phyloP scores from a whole-genome alignment of 2,888 invertebrate genomes.

The Trichopria drosophilae region DNA sequence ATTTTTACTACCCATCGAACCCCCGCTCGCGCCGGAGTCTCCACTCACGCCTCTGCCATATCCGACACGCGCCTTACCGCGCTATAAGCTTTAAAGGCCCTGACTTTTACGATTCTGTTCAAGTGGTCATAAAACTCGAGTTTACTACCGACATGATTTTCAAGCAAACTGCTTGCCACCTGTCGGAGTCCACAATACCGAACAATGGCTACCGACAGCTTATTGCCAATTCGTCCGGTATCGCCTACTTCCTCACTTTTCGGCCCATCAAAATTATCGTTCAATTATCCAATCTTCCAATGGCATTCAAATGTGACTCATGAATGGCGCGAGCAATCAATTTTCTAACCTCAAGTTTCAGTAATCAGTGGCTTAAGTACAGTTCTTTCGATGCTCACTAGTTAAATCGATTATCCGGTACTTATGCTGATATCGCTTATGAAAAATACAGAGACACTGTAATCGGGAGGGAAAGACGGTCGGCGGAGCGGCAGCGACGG shows the following conservation, averaged over 20 bases:
- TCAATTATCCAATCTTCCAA: too few species aligned
- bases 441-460: too few species aligned
- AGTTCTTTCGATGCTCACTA: too few species aligned
- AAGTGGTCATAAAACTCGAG: constrained; percentile 65
- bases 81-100: constrained; percentile 57
- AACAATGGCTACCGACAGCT: constrained; percentile 42
- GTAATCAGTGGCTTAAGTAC: too few species aligned
- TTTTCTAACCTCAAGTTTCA: too few species aligned
- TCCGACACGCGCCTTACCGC: constrained; percentile 57
- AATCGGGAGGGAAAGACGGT: too few species aligned
- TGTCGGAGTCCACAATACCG: constrained; percentile 55
- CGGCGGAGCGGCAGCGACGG: constrained; percentile 37
- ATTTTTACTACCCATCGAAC: constrained; percentile 48
- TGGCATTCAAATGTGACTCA: too few species aligned
- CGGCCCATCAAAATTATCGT: too few species aligned
- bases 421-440: too few species aligned
- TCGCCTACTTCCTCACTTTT: constrained; percentile 5
- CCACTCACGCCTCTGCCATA: constrained; percentile 53
- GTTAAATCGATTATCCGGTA: too few species aligned
- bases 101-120: constrained; percentile 65
- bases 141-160: constrained; percentile 62
- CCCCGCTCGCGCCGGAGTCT: constrained; percentile 38
- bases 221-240: neutral
- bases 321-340: too few species aligned
- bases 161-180: constrained; percentile 58